A percentile compares a stretch with the other conserved stretches of the same genome.
Conservation (phyloP, 64 coral and sea anemone genomes). For the Montipora efflorescens region DNA sequence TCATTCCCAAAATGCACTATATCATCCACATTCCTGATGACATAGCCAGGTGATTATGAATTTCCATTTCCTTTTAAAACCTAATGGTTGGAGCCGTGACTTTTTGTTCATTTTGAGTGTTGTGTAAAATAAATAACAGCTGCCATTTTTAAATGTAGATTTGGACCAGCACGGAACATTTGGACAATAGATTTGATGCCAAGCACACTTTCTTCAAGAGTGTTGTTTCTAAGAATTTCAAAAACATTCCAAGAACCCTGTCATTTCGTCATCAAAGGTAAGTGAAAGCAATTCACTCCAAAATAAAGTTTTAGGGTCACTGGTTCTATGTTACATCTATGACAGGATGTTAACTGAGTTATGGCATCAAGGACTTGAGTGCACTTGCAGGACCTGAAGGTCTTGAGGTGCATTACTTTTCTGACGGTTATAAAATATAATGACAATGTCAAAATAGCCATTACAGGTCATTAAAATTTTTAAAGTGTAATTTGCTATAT, state of each 20-base stretch:
- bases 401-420: background rate
- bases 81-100: background rate
- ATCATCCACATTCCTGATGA: slow-evolving; percentile 51
- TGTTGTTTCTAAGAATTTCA: too few species aligned
- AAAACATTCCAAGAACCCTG: too few species aligned
- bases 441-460: too few species aligned
- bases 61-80: slow-evolving; percentile 1
- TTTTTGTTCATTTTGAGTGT: too few species aligned
- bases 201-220: too few species aligned
- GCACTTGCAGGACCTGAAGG: background rate
- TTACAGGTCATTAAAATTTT: background rate
- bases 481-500: slow-evolving; percentile 1
- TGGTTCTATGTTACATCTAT: background rate
- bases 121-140: too few species aligned
- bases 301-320: background rate
- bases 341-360: background rate
- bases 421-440: too few species aligned
- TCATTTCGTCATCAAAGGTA: too few species aligned
- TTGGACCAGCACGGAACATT: too few species aligned
- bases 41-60: slow-evolving; percentile 36
- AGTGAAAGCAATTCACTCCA: background rate
- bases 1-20: slow-evolving; percentile 62
- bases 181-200: too few species aligned
- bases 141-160: too few species aligned
- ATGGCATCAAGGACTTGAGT: background rate